phyloP scores from a whole-genome alignment of 2,888 invertebrate genomes.

The Hermaeophaga mercurialis region DNA sequence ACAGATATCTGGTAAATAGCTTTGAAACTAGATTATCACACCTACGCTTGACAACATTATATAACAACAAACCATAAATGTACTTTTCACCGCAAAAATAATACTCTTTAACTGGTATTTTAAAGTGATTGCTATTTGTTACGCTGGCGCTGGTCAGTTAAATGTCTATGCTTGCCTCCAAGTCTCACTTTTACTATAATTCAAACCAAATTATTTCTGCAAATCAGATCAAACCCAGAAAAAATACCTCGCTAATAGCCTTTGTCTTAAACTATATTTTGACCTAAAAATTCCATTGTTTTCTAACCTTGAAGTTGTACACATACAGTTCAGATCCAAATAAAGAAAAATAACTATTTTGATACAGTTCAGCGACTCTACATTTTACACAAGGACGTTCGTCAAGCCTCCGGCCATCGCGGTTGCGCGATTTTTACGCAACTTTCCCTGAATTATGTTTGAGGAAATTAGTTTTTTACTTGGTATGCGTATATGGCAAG shows the following conservation, averaged over 20 bases:
- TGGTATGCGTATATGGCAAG: constrained; percentile 18
- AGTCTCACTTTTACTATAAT: too few relatives aligned
- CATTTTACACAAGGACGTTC: constrained; percentile 43
- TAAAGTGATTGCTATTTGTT: too few relatives aligned
- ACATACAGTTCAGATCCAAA: not conserved
- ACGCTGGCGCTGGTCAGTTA: too few relatives aligned
- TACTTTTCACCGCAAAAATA: constrained; percentile 1
- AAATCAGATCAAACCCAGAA: too few relatives aligned
- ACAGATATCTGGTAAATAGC: constrained; percentile 6
- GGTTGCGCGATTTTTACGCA: constrained; percentile 35
- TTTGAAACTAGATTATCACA: constrained; percentile 2
- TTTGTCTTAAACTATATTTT: too few relatives aligned
- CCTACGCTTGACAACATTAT: constrained; percentile 4
- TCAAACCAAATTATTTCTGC: too few relatives aligned
- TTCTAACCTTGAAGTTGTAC: not conserved
- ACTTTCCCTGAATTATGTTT: constrained; percentile 29
- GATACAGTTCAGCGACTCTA: constrained; percentile 41
- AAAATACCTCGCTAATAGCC: too few relatives aligned
- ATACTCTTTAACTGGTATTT: not conserved
- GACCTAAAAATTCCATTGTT: not conserved
- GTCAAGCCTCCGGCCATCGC: constrained; percentile 24
- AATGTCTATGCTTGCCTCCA: too few relatives aligned
- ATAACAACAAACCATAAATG: constrained; percentile 4
- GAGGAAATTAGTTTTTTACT: constrained; percentile 20
- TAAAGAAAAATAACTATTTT: constrained; percentile 20